Evolutionary conservation across 2,797 vertebrate genomes (phyloP), one percentile per base, ranked within the genome.

Genomic region (Chaetodon trifasciatus): DNA sequence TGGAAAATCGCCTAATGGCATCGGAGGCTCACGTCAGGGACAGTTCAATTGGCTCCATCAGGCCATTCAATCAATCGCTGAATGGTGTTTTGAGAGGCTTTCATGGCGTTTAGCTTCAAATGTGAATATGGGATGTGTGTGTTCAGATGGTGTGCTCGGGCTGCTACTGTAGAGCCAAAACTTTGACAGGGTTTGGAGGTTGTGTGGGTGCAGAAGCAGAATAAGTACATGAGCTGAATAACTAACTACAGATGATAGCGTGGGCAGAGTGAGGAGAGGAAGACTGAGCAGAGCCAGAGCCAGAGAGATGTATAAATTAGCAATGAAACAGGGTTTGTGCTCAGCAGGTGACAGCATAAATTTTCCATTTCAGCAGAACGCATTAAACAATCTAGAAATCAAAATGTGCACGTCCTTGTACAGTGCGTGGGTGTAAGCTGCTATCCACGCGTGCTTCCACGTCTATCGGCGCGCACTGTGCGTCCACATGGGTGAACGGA

Each of bases 191-290:
- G 28, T 85, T 72, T 50, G 62, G 47, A 89, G 76, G 70, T 21
- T 72, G 86, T 65, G 90, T 83, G 90, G 89, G 89, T 15, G 89
- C 64, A 57, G 78, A 71, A 74, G 79, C 87, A 80, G 87, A 87
- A 84, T 72, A 78, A 90, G 85, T 76, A 66, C 89, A 80, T 62
- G 86, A 89, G 89, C 88, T 85, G 92, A 92, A 92, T 89, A 85
- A 83, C 88, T 86, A 84, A 88, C 81, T 86, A 61, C 83, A 87
- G 81, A 84, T 81, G 81, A 89, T 46, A 5, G 90, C 23, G 89
- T 90, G 85, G 88, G 88, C 12, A 78, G 68, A 83, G 74, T 23
- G 83, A 71, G 58, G 75, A 57, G 67, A 72, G 67, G 62, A 44
- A 72, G 52, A 32, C 24, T 3, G 37, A 69, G 32, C 39, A 50